Evolutionary conservation across 2,888 invertebrate genomes (phyloP).

Genomic region (Rhorus exstirpatorius): DNA sequence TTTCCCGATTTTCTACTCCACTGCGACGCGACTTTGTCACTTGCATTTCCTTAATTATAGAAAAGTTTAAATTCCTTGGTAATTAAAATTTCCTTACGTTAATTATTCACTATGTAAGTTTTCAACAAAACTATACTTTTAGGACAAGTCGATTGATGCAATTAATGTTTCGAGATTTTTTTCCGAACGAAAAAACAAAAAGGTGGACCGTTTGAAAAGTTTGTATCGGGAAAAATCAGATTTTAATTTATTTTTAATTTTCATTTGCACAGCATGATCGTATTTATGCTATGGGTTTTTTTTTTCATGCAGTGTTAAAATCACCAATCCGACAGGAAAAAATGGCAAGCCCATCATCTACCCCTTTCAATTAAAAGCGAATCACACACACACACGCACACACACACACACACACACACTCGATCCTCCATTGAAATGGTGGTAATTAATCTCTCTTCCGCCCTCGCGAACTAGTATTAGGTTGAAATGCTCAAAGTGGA

Average conservation of each 20-base stretch:
- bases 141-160: no score
- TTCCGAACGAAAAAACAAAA: not conserved
- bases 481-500: conserved; percentile 49
- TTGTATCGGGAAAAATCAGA: not conserved
- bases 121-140: no score
- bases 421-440: conserved; percentile 41
- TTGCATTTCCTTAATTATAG: no score
- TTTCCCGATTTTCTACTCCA: no score
- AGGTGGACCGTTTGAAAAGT: no score
- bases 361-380: conserved; percentile 53
- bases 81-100: no score
- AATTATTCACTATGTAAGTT: no score
- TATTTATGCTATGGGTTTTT: not conserved
- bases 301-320: not conserved
- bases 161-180: no score
- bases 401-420: conserved; percentile 6
- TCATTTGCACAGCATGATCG: not conserved
- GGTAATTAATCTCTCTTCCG: conserved; percentile 59
- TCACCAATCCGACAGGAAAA: conserved; percentile 20
- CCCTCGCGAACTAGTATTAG: conserved; percentile 47
- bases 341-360: conserved; percentile 11
- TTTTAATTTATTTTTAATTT: not conserved
- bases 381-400: not conserved
- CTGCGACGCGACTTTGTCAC: no score
- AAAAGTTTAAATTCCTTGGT: no score